These are phyloP conservation scores for Centroberyx gerrardi DNA, from an alignment of 2,797 vertebrate genomes.

Conservation along the genomic window DNA sequence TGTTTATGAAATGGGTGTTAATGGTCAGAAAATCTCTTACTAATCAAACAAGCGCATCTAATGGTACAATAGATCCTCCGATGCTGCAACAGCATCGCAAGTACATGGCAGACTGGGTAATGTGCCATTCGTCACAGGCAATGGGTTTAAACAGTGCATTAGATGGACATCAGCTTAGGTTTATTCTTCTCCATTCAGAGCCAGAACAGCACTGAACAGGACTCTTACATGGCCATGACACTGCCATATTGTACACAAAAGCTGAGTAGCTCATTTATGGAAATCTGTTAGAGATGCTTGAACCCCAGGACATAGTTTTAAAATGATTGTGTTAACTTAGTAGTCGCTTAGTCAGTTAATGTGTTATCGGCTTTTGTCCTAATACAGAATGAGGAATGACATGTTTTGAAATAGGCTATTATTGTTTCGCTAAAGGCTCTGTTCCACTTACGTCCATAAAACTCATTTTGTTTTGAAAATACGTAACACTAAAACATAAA, in stretches of 20 bases:
- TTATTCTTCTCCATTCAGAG: conserved; percentile 69
- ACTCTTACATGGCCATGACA: conserved; percentile 35
- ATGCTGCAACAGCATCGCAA: conserved; percentile 52
- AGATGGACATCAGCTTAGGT: conserved; percentile 67
- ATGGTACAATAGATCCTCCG: conserved; percentile 47
- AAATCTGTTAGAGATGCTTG: conserved; percentile 20
- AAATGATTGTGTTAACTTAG: conserved; percentile 31
- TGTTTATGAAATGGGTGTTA: conserved; percentile 8
- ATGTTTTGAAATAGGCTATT: not conserved
- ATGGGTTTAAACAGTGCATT: conserved; percentile 69
- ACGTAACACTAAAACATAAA: not conserved
- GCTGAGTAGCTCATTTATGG: conserved; percentile 15
- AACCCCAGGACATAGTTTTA: conserved; percentile 33
- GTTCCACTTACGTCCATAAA: conserved; percentile 29
- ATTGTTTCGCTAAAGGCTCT: not conserved
- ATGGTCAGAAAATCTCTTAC: conserved; percentile 27
- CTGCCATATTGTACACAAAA: conserved; percentile 41
- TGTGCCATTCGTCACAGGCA: conserved; percentile 69
- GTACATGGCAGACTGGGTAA: conserved; percentile 62
- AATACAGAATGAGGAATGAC: not conserved
- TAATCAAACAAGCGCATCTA: conserved; percentile 40
- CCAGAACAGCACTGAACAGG: conserved; percentile 41
- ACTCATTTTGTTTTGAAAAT: conserved; percentile 23
- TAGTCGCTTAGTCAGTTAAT: conserved; percentile 3
- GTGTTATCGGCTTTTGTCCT: conserved; percentile 32